Evolutionary conservation across 2,797 vertebrate genomes (phyloP), one percentile per base, ranked within the genome.

Genomic region (Serranus cabrilla): DNA sequence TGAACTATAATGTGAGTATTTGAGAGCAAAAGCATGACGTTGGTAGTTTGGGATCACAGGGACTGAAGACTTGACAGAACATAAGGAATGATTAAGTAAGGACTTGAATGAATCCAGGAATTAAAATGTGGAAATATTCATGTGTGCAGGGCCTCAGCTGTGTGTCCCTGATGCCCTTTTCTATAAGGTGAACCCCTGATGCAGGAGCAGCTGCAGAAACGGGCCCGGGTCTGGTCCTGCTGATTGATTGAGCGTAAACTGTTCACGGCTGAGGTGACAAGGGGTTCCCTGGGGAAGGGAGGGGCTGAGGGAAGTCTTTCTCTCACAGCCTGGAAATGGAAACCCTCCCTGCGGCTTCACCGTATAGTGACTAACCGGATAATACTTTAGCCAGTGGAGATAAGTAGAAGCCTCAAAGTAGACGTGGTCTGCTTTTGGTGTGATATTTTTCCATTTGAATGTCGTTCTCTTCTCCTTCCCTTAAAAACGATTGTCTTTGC

Each of bases 231-330:
- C 80, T 63, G 86, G 74, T 78, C 70, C 75, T 49, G 76, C 89
- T 93, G 94, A 95, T 91, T 95, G 93, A 95, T 91, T 93, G 93
- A 90, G 87, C 78, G 67, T 91, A 91, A 94, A 93, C 85, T 78
- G 87, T 89, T 92, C 86, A 84, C 73, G 87, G 92, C 87, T 82
- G 85, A 94, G 83, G 90, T 91, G 93, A 90, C 87, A 92, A 88
- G 81, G 83, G 80, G 80, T 80, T 84, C 89, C 84, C 49, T 56
- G 86, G 88, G 90, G 81, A 63, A 79, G 73, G 81, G 72, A 59
- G 71, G 72, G 74, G 74, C 65, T 0, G 55, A 75, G 64, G 81
- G 71, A 76, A 75, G 67, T 76, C 62, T 74, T 79, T 89, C 70
- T 78, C 72, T 73, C 71, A 58, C 25, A 74, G 72, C 49, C 61